Base-by-base conservation (phyloP, 2,113 vertebrate species). In the Epinephelus cyanopodus region DNA sequence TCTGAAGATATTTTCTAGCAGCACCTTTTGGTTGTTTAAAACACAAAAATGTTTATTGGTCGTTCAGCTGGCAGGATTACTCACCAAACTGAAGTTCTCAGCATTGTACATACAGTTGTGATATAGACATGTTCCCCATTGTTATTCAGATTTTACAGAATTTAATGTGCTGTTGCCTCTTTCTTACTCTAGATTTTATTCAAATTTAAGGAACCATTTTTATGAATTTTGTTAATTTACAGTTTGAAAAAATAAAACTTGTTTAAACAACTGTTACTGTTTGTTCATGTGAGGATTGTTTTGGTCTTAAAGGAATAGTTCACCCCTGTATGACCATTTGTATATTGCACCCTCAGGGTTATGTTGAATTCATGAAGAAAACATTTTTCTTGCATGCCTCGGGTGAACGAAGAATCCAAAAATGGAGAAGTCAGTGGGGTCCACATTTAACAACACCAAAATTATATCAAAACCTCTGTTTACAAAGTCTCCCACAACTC, bases 151-250 rank as follows among this genome's bases (percentile, higher is more conserved):
- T 93, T 94, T 94, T 90, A 89, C 75, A 81, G 79, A 79, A 89
- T 63, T 76, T 18, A 79, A 65, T 78, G 33, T 82, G 64, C 72
- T 53, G 73, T 82, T 81, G 52, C 73, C 68, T 89, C 70, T 87
- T 91, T 89, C 77, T 85, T 86, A 91, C 66, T 81, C 66, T 69
- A 86, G 81, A 91, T 94, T 93, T 95, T 94, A 92, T 88, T 70
- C 58, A 70, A 70, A 56, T 17, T 10, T 79, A 48, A 66, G 71
- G 14, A 87, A 75, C 53, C 2, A 11, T 86, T 92, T 94, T 95
- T 91, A 90, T 89, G 74, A 37, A 79, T 85, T 23, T 78, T 82
- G 85, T 89, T 82, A 92, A 83, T 92, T 88, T 87, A 88, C 83
- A 87, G 69, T 91, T 86, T 73, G 52, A 87, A 84, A 85, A 89